Conservation (phyloP, 2,888 invertebrate species). For the Limulus polyphemus region DNA sequence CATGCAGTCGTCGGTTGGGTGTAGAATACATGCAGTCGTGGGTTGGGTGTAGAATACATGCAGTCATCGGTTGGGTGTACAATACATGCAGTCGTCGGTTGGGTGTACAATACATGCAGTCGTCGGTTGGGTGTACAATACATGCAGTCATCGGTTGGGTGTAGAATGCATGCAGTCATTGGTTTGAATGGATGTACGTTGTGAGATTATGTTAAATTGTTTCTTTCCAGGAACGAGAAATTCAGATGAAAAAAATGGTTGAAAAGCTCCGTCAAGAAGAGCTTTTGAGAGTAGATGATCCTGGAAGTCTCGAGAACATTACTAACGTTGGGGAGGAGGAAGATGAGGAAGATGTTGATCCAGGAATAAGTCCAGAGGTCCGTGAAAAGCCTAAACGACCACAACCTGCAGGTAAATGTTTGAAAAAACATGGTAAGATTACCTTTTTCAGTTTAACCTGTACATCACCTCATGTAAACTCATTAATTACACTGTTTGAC, state of each 20-base stretch:
- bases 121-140: too few species aligned
- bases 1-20: too few species aligned
- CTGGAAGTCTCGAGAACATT: conserved; percentile 30
- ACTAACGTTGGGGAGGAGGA: conserved; percentile 38
- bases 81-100: too few species aligned
- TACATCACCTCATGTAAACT: too few species aligned
- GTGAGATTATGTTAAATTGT: neutral
- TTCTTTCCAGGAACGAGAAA: conserved; percentile 39
- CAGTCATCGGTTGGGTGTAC: too few species aligned
- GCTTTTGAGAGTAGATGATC: conserved; percentile 21
- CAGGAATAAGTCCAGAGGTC: conserved; percentile 29
- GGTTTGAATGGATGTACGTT: neutral
- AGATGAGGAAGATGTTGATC: conserved; percentile 38
- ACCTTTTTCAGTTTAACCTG: too few species aligned
- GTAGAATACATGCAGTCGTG: too few species aligned
- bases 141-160: too few species aligned
- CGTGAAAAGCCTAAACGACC: conserved; percentile 18
- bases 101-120: too few species aligned
- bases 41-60: too few species aligned
- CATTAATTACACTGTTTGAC: too few species aligned
- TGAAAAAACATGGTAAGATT: neutral
- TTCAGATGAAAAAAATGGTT: conserved; percentile 44
- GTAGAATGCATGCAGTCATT: neutral
- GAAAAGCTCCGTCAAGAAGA: conserved; percentile 47
- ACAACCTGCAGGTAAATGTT: conserved; percentile 17